Conservation (phyloP, 92 coral and sea anemone genomes). For the Zoanthus sociatus region DNA sequence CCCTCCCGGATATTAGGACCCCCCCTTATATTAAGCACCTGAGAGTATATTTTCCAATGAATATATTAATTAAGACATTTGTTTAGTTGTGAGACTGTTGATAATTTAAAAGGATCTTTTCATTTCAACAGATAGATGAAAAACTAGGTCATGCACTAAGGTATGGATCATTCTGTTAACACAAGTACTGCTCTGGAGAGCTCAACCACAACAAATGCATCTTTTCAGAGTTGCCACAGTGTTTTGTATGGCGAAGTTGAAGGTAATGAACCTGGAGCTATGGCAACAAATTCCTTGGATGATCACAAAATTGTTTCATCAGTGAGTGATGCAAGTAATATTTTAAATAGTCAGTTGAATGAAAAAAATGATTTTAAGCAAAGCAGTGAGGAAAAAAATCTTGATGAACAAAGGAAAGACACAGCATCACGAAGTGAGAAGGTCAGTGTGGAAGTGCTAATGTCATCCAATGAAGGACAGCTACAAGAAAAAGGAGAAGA, state of each 20-base stretch:
- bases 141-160: neutral
- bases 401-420: slow-evolving; percentile 1
- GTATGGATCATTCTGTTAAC: slow-evolving; percentile 1
- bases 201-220: neutral
- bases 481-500: neutral
- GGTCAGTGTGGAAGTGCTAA: neutral
- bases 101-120: too few species aligned
- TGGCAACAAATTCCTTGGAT: neutral
- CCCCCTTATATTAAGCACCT: too few species aligned
- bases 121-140: too few species aligned
- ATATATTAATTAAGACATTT: too few species aligned
- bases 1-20: too few species aligned
- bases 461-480: neutral
- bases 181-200: neutral
- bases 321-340: neutral
- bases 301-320: neutral
- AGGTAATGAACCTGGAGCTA: neutral
- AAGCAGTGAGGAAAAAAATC: neutral
- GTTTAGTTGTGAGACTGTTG: too few species aligned
- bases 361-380: neutral
- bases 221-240: slow-evolving; percentile 41
- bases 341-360: neutral
- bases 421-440: neutral
- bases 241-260: slow-evolving; percentile 17
- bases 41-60: too few species aligned